Evolutionary conservation across 1,140 invertebrate genomes (phyloP), one percentile per base, ranked within the genome.

Genomic region (Eciton burchellii): DNA sequence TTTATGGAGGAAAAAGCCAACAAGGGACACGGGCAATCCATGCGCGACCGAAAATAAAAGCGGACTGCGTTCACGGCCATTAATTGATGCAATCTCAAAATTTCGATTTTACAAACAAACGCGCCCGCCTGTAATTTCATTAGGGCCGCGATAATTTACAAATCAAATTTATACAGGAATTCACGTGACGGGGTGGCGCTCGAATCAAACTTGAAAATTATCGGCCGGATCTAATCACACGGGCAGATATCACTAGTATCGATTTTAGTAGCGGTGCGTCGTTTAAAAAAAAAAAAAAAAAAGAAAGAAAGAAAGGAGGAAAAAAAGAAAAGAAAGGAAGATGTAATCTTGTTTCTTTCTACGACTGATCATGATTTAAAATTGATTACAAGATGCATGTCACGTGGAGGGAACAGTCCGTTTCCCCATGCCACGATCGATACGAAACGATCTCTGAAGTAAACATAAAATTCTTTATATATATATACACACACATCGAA

Each of bases 361-460:
- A 19, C 16, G 43, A 43, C 84, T 65, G 82, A 86, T 88, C 88
- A 91, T 92, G 92, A 91, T 89, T 83, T 87, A 84, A 82, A 90
- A 90, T 86, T 92, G 86, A 91, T 90, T 86, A 71, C 49, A 89
- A 66, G 89, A 81, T 3, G 85, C 82, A 90, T 88, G 83, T 87
- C 81, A 65, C 82, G 62, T 62, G 83, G 85, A 86, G 72, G 66
- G 86, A 43, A 89, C 84, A 86, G 88, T 92, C 90, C 88, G 90
- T 91, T 90, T 66, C 82, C 52, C 26, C 14, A 70, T 71, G 12
- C 21, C 57, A 56, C 35, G 56, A 16, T 43, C 54, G 56, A 57
- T 49, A 24, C 63, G 24, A n/a, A 3, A 62, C 8, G 9, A 9
- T 65, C 6, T 65, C 6, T 24, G 1, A 76, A 52, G 29, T 52